phyloP scores from a whole-genome alignment of 1,140 invertebrate genomes.

The Micrasema minimum region DNA sequence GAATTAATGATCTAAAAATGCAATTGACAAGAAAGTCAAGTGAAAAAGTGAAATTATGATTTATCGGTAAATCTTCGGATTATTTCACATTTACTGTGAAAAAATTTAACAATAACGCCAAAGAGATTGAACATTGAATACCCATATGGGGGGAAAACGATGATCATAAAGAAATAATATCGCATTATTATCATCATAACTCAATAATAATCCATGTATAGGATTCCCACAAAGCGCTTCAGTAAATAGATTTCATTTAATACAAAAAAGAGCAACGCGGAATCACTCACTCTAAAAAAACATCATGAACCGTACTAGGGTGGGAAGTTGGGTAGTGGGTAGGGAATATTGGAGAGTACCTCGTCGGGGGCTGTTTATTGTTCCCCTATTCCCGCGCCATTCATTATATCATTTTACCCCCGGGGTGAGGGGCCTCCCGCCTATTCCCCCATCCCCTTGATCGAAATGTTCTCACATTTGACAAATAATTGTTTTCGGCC shows the following conservation, averaged over 20 bases:
- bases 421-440: slow-evolving; percentile 1
- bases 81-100: too few species aligned
- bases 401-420: slow-evolving; percentile 39
- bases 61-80: too few species aligned
- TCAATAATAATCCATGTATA: slow-evolving; percentile 1
- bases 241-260: background rate
- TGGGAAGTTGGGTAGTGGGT: background rate
- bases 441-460: background rate
- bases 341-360: slow-evolving; percentile 8
- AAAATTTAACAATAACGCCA: background rate
- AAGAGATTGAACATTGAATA: slow-evolving; percentile 15
- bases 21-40: too few species aligned
- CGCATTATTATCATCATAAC: background rate
- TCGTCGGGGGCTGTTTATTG: slow-evolving; percentile 8
- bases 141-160: background rate
- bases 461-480: slow-evolving; percentile 43
- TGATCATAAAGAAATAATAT: slow-evolving; percentile 15
- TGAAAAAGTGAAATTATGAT: too few species aligned
- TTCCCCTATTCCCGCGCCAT: slow-evolving; percentile 37
- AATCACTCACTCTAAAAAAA: slow-evolving; percentile 17
- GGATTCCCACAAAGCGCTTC: slow-evolving; percentile 1
- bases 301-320: background rate
- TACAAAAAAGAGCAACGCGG: slow-evolving; percentile 23
- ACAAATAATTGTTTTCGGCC: slow-evolving; percentile 43
- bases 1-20: too few species aligned